Percentiles rank a stretch among this genome's conserved stretches.
Evolutionary conservation across 2,888 invertebrate species (phyloP).

Genomic region (Masnerella sp.): DNA sequence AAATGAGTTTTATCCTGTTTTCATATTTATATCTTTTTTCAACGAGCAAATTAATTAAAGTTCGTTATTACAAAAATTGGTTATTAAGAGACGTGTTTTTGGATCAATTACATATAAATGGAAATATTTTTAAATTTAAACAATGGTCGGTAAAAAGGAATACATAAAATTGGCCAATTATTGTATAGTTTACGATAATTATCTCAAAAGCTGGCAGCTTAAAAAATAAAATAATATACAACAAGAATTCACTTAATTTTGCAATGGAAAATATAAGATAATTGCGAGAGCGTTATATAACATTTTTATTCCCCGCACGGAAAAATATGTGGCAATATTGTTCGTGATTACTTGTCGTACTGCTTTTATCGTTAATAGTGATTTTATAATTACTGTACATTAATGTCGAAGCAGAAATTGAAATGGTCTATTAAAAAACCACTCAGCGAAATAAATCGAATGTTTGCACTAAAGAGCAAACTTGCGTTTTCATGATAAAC

Average conservation of each 20-base stretch:
- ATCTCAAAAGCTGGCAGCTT: neutral
- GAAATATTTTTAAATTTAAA: too few species aligned
- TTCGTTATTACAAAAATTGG: too few species aligned
- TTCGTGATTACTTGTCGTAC: conserved; percentile 32
- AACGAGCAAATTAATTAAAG: too few species aligned
- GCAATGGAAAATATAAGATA: conserved; percentile 21
- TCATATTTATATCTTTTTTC: too few species aligned
- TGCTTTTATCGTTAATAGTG: conserved; percentile 24
- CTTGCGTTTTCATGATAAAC: too few species aligned
- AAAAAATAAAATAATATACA: neutral
- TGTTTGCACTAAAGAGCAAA: too few species aligned
- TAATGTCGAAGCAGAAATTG: conserved; percentile 8
- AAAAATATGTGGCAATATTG: conserved; percentile 31
- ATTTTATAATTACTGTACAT: conserved; percentile 27
- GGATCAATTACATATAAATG: too few species aligned
- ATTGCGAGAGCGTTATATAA: conserved; percentile 20
- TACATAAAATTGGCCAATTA: too few species aligned
- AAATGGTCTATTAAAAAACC: conserved; percentile 12
- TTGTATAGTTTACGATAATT: too few species aligned
- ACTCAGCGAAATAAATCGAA: neutral
- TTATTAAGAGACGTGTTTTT: too few species aligned
- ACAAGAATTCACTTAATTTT: conserved; percentile 20
- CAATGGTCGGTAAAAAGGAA: too few species aligned
- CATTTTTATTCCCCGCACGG: conserved; percentile 11
- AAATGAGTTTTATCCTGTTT: too few species aligned